Base-by-base conservation (phyloP, 2,113 vertebrate species). In the Pelobates fuscus region DNA sequence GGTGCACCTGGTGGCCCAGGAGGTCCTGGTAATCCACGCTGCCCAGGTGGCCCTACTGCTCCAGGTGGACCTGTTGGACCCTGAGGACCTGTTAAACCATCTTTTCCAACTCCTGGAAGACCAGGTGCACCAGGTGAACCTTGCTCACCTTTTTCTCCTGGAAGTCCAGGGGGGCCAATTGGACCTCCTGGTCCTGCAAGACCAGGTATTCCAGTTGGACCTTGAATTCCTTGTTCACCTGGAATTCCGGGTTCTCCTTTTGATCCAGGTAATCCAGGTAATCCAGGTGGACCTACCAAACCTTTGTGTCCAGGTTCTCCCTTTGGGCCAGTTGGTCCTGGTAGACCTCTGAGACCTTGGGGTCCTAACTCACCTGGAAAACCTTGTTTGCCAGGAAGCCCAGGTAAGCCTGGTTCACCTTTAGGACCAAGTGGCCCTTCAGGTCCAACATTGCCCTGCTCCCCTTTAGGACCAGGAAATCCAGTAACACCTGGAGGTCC, bases 121-220 rank as follows among this genome's bases (percentile, higher is more conserved):
- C 97, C 97, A 0, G 93, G 91, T 63, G 84, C 86, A 17, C 97
- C 97, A 1, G 93, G 91, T 55, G 81, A 52, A 6, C 97, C 97
- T 0, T 70, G 88, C 59, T 97, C 95, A 6, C 97, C 97, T 82
- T 98, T 98, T 0, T 86, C 84, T 2, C 97, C 97, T 0, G 88
- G 87, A 78, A 89, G 82, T 65, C 97, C 96, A 0, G 94, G 90
- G 25, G 92, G 88, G 1, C 96, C 96, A 2, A 95, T 91, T 71
- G 93, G 93, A 6, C 97, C 97, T 0, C 90, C 91, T 64, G 92
- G 86, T 10, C 97, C 97, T 6, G 87, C 79, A 11, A 95, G 92
- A 44, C 96, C 97, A 0, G 96, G 95, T 79, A 98, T 98, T 71
- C 97, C 97, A 0, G 89, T 88, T 21, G 94, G 93, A 1, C 97